A percentile compares a stretch with the other conserved stretches of the same genome.
phyloP scores from a whole-genome alignment of 2,888 invertebrate species.

The Nephrotoma flavescens region DNA sequence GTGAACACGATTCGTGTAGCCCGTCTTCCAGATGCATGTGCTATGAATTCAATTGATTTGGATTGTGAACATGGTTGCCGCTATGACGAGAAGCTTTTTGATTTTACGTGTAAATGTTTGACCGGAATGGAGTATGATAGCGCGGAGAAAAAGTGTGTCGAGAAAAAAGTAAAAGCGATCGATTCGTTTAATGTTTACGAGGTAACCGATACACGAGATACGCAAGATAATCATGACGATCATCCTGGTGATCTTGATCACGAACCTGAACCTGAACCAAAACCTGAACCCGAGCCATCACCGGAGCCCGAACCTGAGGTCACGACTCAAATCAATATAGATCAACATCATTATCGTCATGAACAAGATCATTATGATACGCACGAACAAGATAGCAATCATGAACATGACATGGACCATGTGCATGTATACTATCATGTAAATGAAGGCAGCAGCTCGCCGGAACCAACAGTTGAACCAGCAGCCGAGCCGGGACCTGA shows the following conservation, averaged over 20 bases:
- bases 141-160: conserved; percentile 18
- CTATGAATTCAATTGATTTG: conserved; percentile 39
- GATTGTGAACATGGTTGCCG: conserved; percentile 49
- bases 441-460: conserved; percentile 12
- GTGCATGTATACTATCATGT: background rate
- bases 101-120: conserved; percentile 52
- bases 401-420: background rate
- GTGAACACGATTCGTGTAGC: conserved; percentile 18
- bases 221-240: conserved; percentile 16
- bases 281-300: conserved; percentile 26
- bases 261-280: conserved; percentile 24
- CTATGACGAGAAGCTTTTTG: conserved; percentile 44
- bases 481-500: conserved; percentile 24
- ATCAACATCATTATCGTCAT: conserved; percentile 15
- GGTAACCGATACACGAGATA: conserved; percentile 26
- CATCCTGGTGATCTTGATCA: background rate
- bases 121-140: conserved; percentile 35
- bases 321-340: conserved; percentile 30
- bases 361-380: background rate
- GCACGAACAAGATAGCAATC: background rate
- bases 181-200: conserved; percentile 14
- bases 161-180: conserved; percentile 17
- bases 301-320: conserved; percentile 25
- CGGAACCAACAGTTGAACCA: conserved; percentile 24
- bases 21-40: conserved; percentile 45